These are phyloP conservation scores for Drosophila sordidula DNA, from an alignment of 2,888 invertebrate genomes.

Conservation along the genomic window DNA sequence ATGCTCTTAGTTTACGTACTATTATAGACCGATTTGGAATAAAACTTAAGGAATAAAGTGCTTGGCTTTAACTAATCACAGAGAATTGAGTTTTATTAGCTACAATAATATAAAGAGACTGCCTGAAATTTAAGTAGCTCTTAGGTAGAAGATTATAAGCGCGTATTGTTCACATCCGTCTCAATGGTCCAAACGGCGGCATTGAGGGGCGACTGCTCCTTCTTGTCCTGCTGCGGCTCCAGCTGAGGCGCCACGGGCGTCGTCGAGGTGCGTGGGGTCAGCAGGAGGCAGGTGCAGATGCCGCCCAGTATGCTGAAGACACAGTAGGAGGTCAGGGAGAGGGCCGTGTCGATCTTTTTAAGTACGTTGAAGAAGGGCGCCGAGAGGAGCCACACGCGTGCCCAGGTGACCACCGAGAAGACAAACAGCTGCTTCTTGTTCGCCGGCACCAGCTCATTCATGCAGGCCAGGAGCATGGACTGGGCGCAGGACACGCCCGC, in stretches of 20 bases:
- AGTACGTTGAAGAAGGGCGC: constrained; percentile 85
- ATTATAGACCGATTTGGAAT: constrained; percentile 36
- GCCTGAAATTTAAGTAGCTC: constrained; percentile 7
- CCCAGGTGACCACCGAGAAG: constrained; percentile 84
- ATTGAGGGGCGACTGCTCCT: constrained; percentile 68
- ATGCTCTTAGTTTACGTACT: constrained; percentile 52
- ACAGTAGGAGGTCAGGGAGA: constrained; percentile 83
- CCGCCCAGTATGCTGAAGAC: constrained; percentile 83
- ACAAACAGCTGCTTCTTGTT: constrained; percentile 83
- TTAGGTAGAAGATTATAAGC: constrained; percentile 29
- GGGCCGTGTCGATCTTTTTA: constrained; percentile 80
- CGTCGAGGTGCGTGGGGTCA: constrained; percentile 67
- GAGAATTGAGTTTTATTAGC: constrained; percentile 57
- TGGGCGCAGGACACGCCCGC: constrained; percentile 84
- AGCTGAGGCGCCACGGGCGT: constrained; percentile 38
- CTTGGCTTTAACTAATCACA: constrained; percentile 67
- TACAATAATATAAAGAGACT: constrained; percentile 14
- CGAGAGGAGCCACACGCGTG: constrained; percentile 83
- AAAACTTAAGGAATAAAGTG: constrained; percentile 17
- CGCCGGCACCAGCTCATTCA: constrained; percentile 83
- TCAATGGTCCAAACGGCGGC: constrained; percentile 76
- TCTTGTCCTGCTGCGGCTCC: constrained; percentile 48
- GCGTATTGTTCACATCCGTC: constrained; percentile 74
- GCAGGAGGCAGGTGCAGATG: constrained; percentile 80
- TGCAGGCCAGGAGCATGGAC: constrained; percentile 84